A percentile compares a stretch with the other conserved stretches of the same genome.
Evolutionary conservation across 1,140 invertebrate species (phyloP).

Genomic region (Chlorops oryzae): DNA sequence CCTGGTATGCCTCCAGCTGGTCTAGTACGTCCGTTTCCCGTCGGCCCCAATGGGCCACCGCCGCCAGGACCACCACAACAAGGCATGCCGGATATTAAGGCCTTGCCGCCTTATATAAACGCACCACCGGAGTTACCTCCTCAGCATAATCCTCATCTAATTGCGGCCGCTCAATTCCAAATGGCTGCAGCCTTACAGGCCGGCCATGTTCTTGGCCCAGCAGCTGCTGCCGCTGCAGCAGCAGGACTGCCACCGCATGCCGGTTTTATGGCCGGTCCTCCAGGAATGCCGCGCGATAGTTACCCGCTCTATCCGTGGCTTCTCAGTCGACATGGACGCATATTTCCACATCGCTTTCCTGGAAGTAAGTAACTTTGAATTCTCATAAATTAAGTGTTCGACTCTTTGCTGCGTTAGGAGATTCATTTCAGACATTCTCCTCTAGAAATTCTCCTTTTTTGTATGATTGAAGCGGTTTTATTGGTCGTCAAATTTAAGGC

Average conservation of each 20-base stretch:
- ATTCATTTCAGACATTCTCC: too few relatives aligned
- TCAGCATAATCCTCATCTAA: conserved; percentile 60
- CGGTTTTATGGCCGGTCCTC: conserved; percentile 55
- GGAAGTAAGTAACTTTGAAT: conserved; percentile 63
- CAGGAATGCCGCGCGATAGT: conserved; percentile 65
- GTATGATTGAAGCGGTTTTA: too few relatives aligned
- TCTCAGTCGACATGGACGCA: conserved; percentile 77
- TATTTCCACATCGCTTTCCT: conserved; percentile 83
- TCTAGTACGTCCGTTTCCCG: conserved; percentile 35
- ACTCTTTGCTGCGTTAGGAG: too few relatives aligned
- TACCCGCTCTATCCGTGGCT: conserved; percentile 90
- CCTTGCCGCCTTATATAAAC: conserved; percentile 55
- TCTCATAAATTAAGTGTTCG: too few relatives aligned
- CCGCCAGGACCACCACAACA: conserved; percentile 24
- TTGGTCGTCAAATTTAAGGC: too few relatives aligned
- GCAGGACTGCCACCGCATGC: conserved; percentile 50
- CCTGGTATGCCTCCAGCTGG: conserved; percentile 42
- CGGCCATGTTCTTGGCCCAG: conserved; percentile 37
- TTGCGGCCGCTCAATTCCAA: conserved; percentile 62
- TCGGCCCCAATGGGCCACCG: conserved; percentile 32
- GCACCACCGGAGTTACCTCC: conserved; percentile 56
- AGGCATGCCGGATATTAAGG: conserved; percentile 43
- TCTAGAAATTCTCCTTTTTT: too few relatives aligned
- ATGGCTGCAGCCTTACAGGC: conserved; percentile 60
- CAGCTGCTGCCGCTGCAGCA: conserved; percentile 45